Evolutionary conservation across 2,797 vertebrate genomes (phyloP), one percentile per base, ranked within the genome.

Genomic region (Lateolabrax maculatus): DNA sequence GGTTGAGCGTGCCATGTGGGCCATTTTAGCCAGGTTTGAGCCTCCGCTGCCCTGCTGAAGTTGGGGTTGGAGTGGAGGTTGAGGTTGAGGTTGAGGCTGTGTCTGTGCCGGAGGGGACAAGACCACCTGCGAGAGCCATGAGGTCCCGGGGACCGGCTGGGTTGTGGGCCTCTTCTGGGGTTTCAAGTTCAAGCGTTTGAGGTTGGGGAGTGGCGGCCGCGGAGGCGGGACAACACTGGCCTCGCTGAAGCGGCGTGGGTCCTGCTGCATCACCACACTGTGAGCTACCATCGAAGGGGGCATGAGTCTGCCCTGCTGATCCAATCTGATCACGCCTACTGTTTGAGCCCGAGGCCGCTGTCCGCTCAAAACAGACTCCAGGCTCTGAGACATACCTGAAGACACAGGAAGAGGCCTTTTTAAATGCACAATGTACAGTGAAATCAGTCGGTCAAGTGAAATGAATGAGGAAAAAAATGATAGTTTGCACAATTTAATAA

Each of bases 331-430:
- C 19, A 11, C 19, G 3, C 68, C 80, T 0, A 55, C 63, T 1
- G 80, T 84, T 6, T 80, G 79, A 62, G 52, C 25, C 3, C 37
- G 82, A 16, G 84, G 79, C 4, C 80, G 79, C 0, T 52, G 37
- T 7, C 67, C 78, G 0, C 84, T 66, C n/a, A 96, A 19, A 3
- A 95, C 93, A 0, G 95, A 95, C 71, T 96, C 96, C 57, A 96
- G 88, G 75, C 95, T 96, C 48, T 23, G 87, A 29, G 94, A 93
- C 68, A 96, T 23, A 74, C 94, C 96, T 96, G 79, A 46, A 62
- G 75, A 89, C 3, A 61, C n/a, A 63, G 23, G 0, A 19, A 53
- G 15, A 58, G 2, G 4, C 0, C 1, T 12, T 36, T 70, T 51
- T 13, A 43, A n/a, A 65, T 27, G 5, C 3, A 53, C 4, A 37